Base-by-base conservation (phyloP, 2,888 invertebrate genomes). In the Chalcis sispes region DNA sequence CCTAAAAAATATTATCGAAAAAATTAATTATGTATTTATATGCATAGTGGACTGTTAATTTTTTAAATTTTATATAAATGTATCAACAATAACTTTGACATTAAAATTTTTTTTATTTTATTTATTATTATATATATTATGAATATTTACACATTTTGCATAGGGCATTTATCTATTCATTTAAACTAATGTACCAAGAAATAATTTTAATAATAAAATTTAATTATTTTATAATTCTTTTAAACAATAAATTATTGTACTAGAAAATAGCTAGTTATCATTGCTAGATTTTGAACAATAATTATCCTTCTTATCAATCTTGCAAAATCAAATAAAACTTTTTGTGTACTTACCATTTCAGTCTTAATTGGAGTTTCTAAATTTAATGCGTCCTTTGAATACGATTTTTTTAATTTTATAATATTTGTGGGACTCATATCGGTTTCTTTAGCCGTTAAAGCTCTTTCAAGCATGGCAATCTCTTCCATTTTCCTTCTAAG, bases 401-500 rank as follows among this genome's bases (percentile, higher is more conserved):
- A 58, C 0, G 18, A 36, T 8, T 13, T 32, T 10, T 67, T 76
- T 13, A 65, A 7, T 4, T 67, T 50, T 50, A 76, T 70, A 2
- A 72, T 40, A 0, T 48, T 42, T 1, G 75, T 25, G 1, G 72
- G 36, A 36, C 50, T 71, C 10, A 65, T 18, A n/a, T 77, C 77
- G 20, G 36, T 25, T 1, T 65, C 78, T 3, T 77, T 76, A 5
- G 54, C 66, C 2, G 46, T 46, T n/a, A 77, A 42, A 18, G 75
- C 79, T 32, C 67, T 67, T 36, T 77, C 73, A 5, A 77, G 18
- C 54, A 70, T 54, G 2, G 77, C 77, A 3, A 79, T 73, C 25
- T 74, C 74, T 0, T 81, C 71, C 65, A 76, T 75, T 50, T 80
- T 80, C 7, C 69, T 50, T 10, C 61, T 50, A 8, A 78, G 13